Percentiles rank a stretch among this genome's conserved stretches.
These are phyloP conservation scores for Achatina immaculata DNA, from an alignment of 1,140 invertebrate genomes.

Conservation along the genomic window DNA sequence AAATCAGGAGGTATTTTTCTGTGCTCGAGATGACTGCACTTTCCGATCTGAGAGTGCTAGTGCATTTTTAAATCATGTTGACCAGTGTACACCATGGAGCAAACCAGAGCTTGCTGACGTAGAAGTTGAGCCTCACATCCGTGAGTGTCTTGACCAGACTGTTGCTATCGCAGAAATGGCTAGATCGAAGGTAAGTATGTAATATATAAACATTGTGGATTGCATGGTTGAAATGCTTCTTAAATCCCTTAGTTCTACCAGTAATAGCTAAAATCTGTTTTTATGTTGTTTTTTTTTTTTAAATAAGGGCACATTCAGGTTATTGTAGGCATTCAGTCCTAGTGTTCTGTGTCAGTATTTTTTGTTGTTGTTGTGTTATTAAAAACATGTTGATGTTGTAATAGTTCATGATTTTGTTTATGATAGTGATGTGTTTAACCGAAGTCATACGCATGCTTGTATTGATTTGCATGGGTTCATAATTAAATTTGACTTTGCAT, in stretches of 20 bases:
- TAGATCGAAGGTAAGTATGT: constrained; percentile 21
- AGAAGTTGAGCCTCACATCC: constrained; percentile 45
- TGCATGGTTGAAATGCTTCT: constrained; percentile 13
- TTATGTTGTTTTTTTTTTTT: too few relatives aligned
- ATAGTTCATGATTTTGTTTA: too few relatives aligned
- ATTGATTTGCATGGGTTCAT: too few relatives aligned
- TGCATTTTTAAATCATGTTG: constrained; percentile 54
- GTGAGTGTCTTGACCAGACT: constrained; percentile 58
- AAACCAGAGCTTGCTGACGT: constrained; percentile 42
- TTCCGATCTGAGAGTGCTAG: constrained; percentile 56
- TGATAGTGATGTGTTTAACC: too few relatives aligned
- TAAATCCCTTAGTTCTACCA: background rate
- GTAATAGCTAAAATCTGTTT: background rate
- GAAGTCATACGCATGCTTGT: too few relatives aligned
- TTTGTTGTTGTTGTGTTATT: too few relatives aligned
- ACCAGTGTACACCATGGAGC: constrained; percentile 58
- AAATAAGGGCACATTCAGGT: too few relatives aligned
- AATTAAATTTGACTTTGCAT: too few relatives aligned
- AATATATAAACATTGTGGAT: background rate
- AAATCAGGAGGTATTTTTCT: constrained; percentile 57
- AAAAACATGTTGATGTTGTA: too few relatives aligned
- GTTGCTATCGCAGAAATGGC: constrained; percentile 48
- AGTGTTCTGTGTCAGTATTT: too few relatives aligned
- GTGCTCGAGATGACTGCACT: constrained; percentile 57
- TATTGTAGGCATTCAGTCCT: too few relatives aligned